phyloP scores from a whole-genome alignment of 37 sponge, comb jelly and placozoan genomes.

The Chondrosia reniformis region DNA sequence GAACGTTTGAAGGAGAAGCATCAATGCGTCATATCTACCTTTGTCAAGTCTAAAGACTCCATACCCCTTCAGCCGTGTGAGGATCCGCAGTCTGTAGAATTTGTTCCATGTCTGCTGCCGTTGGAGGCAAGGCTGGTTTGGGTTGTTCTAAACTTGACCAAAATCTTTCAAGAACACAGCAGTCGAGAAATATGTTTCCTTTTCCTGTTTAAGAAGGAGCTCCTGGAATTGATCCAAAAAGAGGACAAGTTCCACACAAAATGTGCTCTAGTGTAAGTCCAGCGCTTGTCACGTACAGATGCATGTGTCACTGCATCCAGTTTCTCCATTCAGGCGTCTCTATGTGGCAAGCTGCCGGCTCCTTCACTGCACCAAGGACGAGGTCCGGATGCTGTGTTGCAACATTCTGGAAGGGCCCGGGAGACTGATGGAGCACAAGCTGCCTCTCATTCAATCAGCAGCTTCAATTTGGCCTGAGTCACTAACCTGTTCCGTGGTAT shows the following conservation, averaged over 20 bases:
- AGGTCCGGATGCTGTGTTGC: slow-evolving; percentile 20
- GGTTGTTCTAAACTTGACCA: not conserved
- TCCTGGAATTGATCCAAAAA: not conserved
- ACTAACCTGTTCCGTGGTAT: not conserved
- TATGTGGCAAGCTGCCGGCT: slow-evolving; percentile 7
- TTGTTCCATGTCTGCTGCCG: slow-evolving; percentile 5
- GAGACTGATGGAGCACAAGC: not conserved
- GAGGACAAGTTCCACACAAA: not conserved
- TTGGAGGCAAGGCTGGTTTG: slow-evolving; percentile 14
- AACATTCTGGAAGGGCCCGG: not conserved
- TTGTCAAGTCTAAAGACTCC: slow-evolving; percentile 4
- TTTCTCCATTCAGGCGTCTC: slow-evolving; percentile 1
- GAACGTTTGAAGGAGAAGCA: not conserved
- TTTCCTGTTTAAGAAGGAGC: slow-evolving; percentile 1
- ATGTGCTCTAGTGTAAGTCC: slow-evolving; percentile 19
- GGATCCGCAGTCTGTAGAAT: not conserved
- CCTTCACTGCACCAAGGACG: not conserved
- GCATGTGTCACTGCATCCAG: not conserved
- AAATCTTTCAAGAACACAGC: no score
- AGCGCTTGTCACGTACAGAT: not conserved
- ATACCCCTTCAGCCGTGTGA: not conserved
- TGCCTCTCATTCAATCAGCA: slow-evolving; percentile 5
- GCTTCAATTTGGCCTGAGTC: slow-evolving; percentile 13
- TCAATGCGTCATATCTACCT: not conserved
- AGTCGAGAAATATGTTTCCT: not conserved